Base-by-base conservation (phyloP, 2,888 invertebrate genomes). In the Eristalis tenax region DNA sequence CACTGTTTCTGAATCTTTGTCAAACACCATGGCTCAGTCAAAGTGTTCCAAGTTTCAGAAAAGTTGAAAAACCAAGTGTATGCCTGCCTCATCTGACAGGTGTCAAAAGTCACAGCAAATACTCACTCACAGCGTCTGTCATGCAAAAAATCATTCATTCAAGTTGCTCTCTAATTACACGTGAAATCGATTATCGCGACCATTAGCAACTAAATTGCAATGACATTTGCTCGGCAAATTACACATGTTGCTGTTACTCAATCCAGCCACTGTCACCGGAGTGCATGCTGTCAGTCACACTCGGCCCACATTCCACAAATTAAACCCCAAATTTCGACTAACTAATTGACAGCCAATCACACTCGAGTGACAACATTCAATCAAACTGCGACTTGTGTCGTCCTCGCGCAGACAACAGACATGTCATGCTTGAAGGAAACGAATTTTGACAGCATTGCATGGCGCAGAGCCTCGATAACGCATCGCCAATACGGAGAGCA, bases 311-410 rank as follows among this genome's bases (percentile, higher is more conserved):
- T 50, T 50, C 50, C 50, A 18, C 18, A 18, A 18, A 50, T 18
- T 50, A 50, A 50, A 2, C 50, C 8, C 18, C 50, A 50, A n/a
- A 50, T 18, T 18, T 73, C 65, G n/a, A 23, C 57, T 84, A 84
- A 84, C 80, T 84, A 80, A 80, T 84, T 84, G 66, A 66, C 75
- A 80, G 84, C 50, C 84, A 76, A 84, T 84, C 84, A 84, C 40
- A 71, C 75, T 65, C 38, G 50, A 50, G 66, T 75, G 70, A 75
- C 61, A 79, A 59, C 35, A 75, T 50, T 56, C 59, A 57, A 79
- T 79, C 80, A 70, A 75, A 79, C 11, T 69, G 23, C n/a, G 23
- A 38, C 11, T 38, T 38, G 2, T 38, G 11, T 38, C 13, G 5
- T 43, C n/a, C 8, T 50, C 43, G 2, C 18, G 38, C 26, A n/a